phyloP scores from a whole-genome alignment of 2,888 invertebrate genomes.

The Scaptomyza polygonia region DNA sequence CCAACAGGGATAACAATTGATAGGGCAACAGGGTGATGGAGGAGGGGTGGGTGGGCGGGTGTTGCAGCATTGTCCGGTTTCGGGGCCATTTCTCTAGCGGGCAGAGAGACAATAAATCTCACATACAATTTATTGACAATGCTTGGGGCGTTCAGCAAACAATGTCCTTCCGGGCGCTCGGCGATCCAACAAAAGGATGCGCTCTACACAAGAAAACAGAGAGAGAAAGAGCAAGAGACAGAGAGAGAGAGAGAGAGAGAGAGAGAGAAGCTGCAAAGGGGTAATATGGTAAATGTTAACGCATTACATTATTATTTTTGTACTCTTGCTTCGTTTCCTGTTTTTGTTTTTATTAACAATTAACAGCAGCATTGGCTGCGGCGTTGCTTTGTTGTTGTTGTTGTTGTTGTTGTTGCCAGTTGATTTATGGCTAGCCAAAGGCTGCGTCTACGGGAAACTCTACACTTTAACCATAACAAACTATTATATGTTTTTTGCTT shows the following conservation, averaged over 20 bases:
- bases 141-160: constrained; percentile 72
- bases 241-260: background rate
- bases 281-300: constrained; percentile 4
- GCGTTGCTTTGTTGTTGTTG: constrained; percentile 9
- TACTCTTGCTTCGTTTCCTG: background rate
- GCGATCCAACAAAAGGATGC: constrained; percentile 59
- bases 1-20: constrained; percentile 20
- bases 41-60: background rate
- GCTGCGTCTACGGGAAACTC: constrained; percentile 1
- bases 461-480: constrained; percentile 21
- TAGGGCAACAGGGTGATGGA: background rate
- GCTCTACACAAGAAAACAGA: constrained; percentile 12
- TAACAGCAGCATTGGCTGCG: constrained; percentile 44
- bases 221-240: constrained; percentile 1
- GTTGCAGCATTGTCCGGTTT: constrained; percentile 37
- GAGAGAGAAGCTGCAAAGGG: background rate
- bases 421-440: constrained; percentile 46
- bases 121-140: constrained; percentile 79
- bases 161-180: constrained; percentile 71
- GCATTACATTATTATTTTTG: constrained; percentile 30
- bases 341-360: constrained; percentile 60
- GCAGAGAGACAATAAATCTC: constrained; percentile 72
- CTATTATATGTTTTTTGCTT: constrained; percentile 7
- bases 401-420: constrained; percentile 24
- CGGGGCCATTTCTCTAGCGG: constrained; percentile 55